These are phyloP conservation scores for Mystacornis crossleyi DNA, from an alignment of 2,113 vertebrate genomes.

Conservation along the genomic window DNA sequence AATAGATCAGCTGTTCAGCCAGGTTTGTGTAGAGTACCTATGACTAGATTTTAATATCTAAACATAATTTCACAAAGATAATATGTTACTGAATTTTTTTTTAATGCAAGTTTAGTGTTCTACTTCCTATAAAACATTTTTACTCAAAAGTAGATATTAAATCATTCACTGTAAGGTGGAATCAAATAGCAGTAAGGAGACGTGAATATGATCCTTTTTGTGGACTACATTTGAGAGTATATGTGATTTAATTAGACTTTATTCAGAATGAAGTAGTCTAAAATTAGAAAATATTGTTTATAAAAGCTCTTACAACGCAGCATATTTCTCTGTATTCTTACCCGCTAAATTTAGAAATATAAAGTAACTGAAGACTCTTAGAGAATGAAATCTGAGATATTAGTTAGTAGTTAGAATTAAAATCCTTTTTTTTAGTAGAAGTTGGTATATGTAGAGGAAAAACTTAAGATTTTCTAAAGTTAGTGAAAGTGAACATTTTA, in stretches of 20 bases:
- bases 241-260: conserved; percentile 46
- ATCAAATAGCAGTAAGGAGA: not conserved
- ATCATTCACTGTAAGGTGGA: not conserved
- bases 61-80: not conserved
- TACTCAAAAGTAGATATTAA: not conserved
- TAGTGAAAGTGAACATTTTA: not conserved
- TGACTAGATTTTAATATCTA: not conserved
- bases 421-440: not conserved
- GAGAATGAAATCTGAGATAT: not conserved
- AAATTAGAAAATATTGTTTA: conserved; percentile 60
- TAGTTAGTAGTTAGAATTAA: not conserved
- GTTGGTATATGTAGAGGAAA: not conserved
- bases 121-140: not conserved
- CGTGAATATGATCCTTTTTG: not conserved
- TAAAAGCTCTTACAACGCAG: conserved; percentile 45
- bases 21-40: not conserved
- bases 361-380: not conserved
- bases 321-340: conserved; percentile 11
- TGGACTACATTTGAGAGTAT: not conserved
- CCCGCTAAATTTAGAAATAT: conserved; percentile 39
- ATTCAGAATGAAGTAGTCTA: conserved; percentile 33
- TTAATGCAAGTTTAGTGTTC: not conserved
- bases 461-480: not conserved
- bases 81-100: not conserved
- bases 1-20: not conserved